phyloP scores from a whole-genome alignment of 2,113 vertebrate genomes.

The Peromyscus polionotus region DNA sequence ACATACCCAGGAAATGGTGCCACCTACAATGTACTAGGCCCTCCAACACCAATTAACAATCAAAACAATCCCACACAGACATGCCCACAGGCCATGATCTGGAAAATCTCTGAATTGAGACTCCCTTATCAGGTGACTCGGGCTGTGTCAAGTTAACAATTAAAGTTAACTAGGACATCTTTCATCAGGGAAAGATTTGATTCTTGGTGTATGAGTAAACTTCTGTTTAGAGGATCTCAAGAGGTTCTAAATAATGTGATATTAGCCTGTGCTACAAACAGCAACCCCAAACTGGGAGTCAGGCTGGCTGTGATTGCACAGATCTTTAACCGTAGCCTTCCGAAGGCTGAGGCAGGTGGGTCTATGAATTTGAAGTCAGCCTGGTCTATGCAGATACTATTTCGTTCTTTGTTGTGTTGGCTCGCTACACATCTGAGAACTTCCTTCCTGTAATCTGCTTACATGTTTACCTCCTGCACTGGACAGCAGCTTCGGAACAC shows the following conservation, averaged over 20 bases:
- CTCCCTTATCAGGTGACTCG: background rate
- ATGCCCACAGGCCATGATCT: background rate
- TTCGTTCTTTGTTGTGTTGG: constrained; percentile 40
- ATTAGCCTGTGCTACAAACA: constrained; percentile 38
- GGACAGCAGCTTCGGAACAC: constrained; percentile 33
- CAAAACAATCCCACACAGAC: background rate
- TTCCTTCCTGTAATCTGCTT: constrained; percentile 40
- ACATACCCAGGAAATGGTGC: background rate
- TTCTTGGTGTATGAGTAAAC: background rate
- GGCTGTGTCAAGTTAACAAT: background rate
- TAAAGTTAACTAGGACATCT: background rate
- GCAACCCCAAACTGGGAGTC: background rate
- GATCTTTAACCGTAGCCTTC: too few relatives aligned
- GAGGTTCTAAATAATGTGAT: constrained; percentile 9
- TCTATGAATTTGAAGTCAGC: background rate
- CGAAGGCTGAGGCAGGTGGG: background rate
- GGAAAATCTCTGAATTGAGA: background rate
- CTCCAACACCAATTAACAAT: background rate
- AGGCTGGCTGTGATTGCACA: background rate
- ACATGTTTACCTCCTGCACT: constrained; percentile 45
- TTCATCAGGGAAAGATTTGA: background rate
- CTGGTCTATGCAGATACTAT: background rate
- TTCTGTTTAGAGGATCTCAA: constrained; percentile 18
- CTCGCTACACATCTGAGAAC: background rate
- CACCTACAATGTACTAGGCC: too few relatives aligned